Conservation (phyloP, 2,113 vertebrate species). For the Megalops atlanticus region DNA sequence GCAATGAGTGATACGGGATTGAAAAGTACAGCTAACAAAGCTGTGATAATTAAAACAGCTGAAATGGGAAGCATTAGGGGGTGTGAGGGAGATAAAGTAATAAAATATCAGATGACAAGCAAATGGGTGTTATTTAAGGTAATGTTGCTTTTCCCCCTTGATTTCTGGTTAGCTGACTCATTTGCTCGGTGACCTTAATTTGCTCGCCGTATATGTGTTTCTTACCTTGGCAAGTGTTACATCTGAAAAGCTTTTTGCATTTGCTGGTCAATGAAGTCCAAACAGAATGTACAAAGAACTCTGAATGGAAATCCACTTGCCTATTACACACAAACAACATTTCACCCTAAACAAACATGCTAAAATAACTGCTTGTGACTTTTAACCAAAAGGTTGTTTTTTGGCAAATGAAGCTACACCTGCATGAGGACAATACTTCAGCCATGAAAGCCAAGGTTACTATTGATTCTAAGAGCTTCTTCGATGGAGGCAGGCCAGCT, state of each 20-base stretch:
- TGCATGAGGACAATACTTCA: not conserved
- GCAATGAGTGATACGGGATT: no score
- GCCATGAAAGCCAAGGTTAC: not conserved
- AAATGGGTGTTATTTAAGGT: not conserved
- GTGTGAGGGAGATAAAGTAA: not conserved
- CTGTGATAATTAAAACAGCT: not conserved
- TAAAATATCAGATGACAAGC: not conserved
- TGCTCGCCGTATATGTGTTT: not conserved
- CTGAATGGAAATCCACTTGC: not conserved
- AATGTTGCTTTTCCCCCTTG: not conserved
- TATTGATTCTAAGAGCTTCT: not conserved
- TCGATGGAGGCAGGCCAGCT: conserved; percentile 40
- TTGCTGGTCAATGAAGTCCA: not conserved
- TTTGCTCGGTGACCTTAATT: not conserved
- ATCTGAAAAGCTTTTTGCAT: not conserved
- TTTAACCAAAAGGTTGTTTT: not conserved
- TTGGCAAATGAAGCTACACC: conserved; percentile 14
- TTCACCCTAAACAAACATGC: not conserved
- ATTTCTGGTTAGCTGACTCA: not conserved
- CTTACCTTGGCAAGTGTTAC: not conserved
- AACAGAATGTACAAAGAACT: not conserved
- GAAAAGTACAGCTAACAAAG: not conserved
- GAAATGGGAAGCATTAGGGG: not conserved
- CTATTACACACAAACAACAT: not conserved
- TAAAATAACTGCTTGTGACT: not conserved